Percentiles rank a stretch among this genome's conserved stretches.
These are phyloP conservation scores for Gymnoscopelus microlampas DNA, from an alignment of 2,797 vertebrate genomes.

Conservation along the genomic window DNA sequence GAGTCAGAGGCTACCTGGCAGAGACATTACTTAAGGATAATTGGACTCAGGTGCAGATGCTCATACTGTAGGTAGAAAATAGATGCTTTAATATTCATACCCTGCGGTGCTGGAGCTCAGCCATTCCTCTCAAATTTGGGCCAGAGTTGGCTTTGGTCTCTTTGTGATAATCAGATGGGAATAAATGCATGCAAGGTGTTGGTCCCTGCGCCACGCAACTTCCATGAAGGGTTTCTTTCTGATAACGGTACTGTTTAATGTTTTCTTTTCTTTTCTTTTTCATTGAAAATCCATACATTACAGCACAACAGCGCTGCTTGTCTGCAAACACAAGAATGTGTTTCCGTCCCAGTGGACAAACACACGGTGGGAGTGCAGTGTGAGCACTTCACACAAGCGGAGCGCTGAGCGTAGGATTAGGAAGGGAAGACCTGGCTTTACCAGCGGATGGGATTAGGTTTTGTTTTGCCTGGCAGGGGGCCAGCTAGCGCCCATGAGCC, in stretches of 20 bases:
- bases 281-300: neutral
- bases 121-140: conserved; percentile 15
- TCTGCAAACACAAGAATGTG: conserved; percentile 53
- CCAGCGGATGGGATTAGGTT: conserved; percentile 77
- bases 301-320: conserved; percentile 38
- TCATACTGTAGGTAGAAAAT: conserved; percentile 61
- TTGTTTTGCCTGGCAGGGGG: conserved; percentile 74
- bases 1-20: conserved; percentile 50
- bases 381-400: conserved; percentile 75
- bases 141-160: conserved; percentile 31
- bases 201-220: conserved; percentile 18
- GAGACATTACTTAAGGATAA: conserved; percentile 77
- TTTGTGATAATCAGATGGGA: conserved; percentile 39
- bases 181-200: conserved; percentile 8
- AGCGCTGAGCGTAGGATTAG: conserved; percentile 75
- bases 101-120: conserved; percentile 21
- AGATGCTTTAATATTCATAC: conserved; percentile 65
- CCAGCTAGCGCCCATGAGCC: conserved; percentile 62
- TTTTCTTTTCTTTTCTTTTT: neutral
- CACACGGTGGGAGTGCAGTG: conserved; percentile 68
- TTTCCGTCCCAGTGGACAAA: conserved; percentile 73
- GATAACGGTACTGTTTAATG: neutral
- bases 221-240: conserved; percentile 10
- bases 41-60: conserved; percentile 79
- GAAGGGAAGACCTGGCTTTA: conserved; percentile 67